Evolutionary conservation across 2,888 invertebrate genomes (phyloP).

Genomic region (Hipparchia sbordonii): DNA sequence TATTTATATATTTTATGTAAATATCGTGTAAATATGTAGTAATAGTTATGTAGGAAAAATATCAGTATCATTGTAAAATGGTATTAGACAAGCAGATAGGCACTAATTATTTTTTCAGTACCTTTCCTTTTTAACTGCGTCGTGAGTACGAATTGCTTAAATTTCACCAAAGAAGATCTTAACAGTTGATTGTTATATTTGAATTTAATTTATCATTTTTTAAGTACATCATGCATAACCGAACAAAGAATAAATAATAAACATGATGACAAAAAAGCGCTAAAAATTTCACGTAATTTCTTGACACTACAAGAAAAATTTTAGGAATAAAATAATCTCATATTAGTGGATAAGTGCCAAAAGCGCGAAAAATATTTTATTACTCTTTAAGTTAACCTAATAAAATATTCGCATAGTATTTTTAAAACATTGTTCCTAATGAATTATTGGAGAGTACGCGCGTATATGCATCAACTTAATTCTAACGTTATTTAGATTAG

Average conservation of each 20-base stretch:
- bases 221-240: slow-evolving; percentile 22
- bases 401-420: slow-evolving; percentile 75
- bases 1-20: slow-evolving; percentile 42
- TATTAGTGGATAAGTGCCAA: slow-evolving; percentile 76
- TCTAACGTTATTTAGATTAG: slow-evolving; percentile 76
- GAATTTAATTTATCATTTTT: slow-evolving; percentile 26
- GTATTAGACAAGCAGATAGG: slow-evolving; percentile 37
- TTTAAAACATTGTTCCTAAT: slow-evolving; percentile 81
- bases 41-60: slow-evolving; percentile 27
- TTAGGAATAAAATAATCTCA: slow-evolving; percentile 40
- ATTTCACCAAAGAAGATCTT: slow-evolving; percentile 67
- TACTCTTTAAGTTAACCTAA: slow-evolving; percentile 67
- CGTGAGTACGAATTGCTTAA: slow-evolving; percentile 40
- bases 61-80: slow-evolving; percentile 35
- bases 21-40: slow-evolving; percentile 43
- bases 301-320: slow-evolving; percentile 13
- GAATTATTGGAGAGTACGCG: slow-evolving; percentile 72
- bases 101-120: slow-evolving; percentile 37
- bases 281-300: slow-evolving; percentile 17
- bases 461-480: slow-evolving; percentile 70
- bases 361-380: slow-evolving; percentile 65
- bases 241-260: slow-evolving; percentile 5
- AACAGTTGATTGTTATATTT: slow-evolving; percentile 45
- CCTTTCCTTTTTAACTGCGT: slow-evolving; percentile 38
- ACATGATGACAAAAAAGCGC: slow-evolving; percentile 9